Conservation (phyloP, 2,888 invertebrate species). For the Brachypterus glaber region DNA sequence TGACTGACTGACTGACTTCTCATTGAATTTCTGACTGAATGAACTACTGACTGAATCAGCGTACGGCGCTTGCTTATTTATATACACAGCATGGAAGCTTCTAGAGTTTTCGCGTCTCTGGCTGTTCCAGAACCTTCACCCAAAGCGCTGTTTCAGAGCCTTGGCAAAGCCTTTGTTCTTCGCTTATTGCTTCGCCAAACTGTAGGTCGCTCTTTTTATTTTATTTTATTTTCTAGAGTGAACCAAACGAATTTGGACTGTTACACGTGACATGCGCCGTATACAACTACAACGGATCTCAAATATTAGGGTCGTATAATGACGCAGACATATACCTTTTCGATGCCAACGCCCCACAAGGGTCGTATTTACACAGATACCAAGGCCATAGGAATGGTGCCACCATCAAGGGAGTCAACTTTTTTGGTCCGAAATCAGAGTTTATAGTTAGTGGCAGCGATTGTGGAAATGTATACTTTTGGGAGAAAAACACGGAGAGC, state of each 20-base stretch:
- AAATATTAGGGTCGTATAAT: constrained; percentile 88
- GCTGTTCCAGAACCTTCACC: too few species aligned
- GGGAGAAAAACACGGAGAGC: constrained; percentile 81
- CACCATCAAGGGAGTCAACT: constrained; percentile 85
- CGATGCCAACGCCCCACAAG: constrained; percentile 48
- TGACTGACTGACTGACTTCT: too few species aligned
- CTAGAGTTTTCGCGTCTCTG: too few species aligned
- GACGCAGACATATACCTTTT: constrained; percentile 90
- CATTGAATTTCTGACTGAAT: too few species aligned
- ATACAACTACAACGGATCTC: constrained; percentile 83
- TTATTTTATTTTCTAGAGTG: constrained; percentile 5
- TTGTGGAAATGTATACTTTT: constrained; percentile 79
- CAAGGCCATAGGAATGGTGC: constrained; percentile 57
- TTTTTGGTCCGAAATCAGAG: constrained; percentile 85
- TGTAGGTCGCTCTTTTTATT: too few species aligned
- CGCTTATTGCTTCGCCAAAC: too few species aligned
- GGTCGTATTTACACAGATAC: constrained; percentile 46
- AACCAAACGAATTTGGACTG: constrained; percentile 3
- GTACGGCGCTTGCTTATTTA: too few species aligned
- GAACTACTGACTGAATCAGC: too few species aligned
- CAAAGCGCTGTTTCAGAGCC: too few species aligned
- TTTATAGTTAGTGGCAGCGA: constrained; percentile 90
- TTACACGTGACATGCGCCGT: constrained; percentile 85
- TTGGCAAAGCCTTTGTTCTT: too few species aligned
- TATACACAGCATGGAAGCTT: too few species aligned